A percentile compares a stretch with the other conserved stretches of the same genome.
Conservation (phyloP, 2,113 vertebrate species). For the Rhagologus leucostigma region DNA sequence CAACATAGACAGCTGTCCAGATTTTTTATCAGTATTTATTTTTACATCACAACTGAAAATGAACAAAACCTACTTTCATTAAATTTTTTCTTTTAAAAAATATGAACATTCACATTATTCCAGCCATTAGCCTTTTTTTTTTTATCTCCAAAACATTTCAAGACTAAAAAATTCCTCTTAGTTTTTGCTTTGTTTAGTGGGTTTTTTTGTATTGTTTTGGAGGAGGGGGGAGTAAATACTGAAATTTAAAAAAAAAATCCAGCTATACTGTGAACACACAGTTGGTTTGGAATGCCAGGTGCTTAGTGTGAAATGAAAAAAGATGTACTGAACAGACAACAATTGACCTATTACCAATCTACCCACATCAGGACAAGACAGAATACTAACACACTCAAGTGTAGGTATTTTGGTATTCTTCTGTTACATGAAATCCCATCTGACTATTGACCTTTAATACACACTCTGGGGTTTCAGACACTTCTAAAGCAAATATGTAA, state of each 20-base stretch:
- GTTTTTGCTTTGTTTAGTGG: background rate
- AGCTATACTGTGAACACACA: background rate
- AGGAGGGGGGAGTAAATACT: background rate
- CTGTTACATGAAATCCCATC: background rate
- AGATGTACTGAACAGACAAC: accelerated
- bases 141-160: background rate
- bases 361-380: background rate
- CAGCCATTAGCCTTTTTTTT: background rate
- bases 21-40: background rate
- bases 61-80: background rate
- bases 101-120: background rate
- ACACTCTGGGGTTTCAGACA: background rate
- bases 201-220: background rate
- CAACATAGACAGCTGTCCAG: background rate
- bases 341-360: background rate
- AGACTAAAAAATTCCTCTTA: background rate
- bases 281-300: background rate
- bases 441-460: background rate
- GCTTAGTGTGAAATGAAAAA: background rate
- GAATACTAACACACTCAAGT: background rate
- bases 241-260: background rate
- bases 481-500: background rate
- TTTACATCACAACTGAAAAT: background rate
- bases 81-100: background rate
- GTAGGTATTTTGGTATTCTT: background rate